These are phyloP conservation scores for Passer montanus DNA, from an alignment of 2,113 vertebrate genomes.

Conservation along the genomic window DNA sequence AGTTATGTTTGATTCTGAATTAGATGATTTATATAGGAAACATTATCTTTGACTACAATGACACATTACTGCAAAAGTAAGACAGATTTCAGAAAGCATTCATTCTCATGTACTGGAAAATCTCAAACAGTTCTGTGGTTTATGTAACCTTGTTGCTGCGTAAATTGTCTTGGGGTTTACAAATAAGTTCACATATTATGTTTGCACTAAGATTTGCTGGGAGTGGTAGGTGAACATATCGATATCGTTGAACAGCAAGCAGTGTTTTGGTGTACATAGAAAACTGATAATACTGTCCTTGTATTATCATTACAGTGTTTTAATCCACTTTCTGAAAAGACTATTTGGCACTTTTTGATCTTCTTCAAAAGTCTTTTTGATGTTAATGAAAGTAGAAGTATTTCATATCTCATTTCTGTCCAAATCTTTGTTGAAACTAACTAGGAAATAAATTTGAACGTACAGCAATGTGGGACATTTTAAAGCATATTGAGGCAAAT, in stretches of 20 bases:
- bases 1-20: conserved; percentile 62
- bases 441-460: conserved; percentile 47
- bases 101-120: conserved; percentile 62
- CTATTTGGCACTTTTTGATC: conserved; percentile 72
- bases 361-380: conserved; percentile 57
- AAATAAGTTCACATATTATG: conserved; percentile 65
- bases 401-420: conserved; percentile 68
- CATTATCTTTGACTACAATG: conserved; percentile 46
- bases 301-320: conserved; percentile 67
- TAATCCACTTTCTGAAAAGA: conserved; percentile 62
- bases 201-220: conserved; percentile 81
- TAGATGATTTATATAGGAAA: conserved; percentile 70
- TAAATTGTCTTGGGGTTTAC: conserved; percentile 73
- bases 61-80: conserved; percentile 57
- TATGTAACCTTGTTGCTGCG: conserved; percentile 66
- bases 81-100: conserved; percentile 53
- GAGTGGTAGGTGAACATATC: conserved; percentile 68
- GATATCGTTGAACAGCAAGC: conserved; percentile 54
- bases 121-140: conserved; percentile 70
- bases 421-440: conserved; percentile 60
- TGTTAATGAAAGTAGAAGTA: conserved; percentile 60
- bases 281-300: conserved; percentile 59
- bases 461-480: conserved; percentile 17
- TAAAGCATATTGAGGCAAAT: conserved; percentile 52
- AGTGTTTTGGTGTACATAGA: conserved; percentile 72